Evolutionary conservation across 2,113 vertebrate genomes (phyloP).

Genomic region (Bufo bufo): DNA sequence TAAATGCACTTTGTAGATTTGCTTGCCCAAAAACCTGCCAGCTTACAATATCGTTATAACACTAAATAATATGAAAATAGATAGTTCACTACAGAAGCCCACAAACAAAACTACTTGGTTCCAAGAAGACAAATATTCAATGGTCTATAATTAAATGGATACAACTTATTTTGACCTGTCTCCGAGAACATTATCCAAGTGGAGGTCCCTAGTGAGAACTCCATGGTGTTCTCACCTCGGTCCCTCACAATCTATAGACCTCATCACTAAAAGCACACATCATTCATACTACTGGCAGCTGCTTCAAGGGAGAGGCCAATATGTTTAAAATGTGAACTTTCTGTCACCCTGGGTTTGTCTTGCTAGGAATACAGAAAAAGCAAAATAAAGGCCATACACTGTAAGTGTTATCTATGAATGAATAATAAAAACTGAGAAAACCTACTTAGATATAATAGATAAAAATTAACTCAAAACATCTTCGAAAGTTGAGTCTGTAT

Average conservation of each 20-base stretch:
- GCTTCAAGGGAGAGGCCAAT: slow-evolving; percentile 53
- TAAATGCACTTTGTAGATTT: slow-evolving; percentile 60
- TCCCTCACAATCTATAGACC: slow-evolving; percentile 61
- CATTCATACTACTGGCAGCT: slow-evolving; percentile 59
- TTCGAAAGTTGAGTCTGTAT: too few species aligned
- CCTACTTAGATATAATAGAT: background rate
- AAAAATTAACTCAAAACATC: background rate
- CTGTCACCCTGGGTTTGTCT: slow-evolving; percentile 59
- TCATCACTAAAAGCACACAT: slow-evolving; percentile 60
- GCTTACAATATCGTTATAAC: slow-evolving; percentile 24
- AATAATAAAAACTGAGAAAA: background rate
- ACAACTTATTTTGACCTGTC: slow-evolving; percentile 35
- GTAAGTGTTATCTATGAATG: background rate
- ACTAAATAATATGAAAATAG: slow-evolving; percentile 27
- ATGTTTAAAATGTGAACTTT: slow-evolving; percentile 65
- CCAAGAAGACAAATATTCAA: slow-evolving; percentile 42
- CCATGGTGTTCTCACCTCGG: slow-evolving; percentile 61
- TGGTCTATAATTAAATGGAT: slow-evolving; percentile 21
- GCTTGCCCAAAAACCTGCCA: background rate
- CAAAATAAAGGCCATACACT: background rate
- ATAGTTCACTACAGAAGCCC: slow-evolving; percentile 39
- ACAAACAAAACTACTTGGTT: background rate
- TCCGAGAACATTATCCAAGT: slow-evolving; percentile 50
- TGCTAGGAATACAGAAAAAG: slow-evolving; percentile 14
- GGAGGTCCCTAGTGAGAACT: slow-evolving; percentile 58